These are phyloP conservation scores for Nannospalax galili DNA, from an alignment of 2,113 vertebrate genomes.

Conservation along the genomic window DNA sequence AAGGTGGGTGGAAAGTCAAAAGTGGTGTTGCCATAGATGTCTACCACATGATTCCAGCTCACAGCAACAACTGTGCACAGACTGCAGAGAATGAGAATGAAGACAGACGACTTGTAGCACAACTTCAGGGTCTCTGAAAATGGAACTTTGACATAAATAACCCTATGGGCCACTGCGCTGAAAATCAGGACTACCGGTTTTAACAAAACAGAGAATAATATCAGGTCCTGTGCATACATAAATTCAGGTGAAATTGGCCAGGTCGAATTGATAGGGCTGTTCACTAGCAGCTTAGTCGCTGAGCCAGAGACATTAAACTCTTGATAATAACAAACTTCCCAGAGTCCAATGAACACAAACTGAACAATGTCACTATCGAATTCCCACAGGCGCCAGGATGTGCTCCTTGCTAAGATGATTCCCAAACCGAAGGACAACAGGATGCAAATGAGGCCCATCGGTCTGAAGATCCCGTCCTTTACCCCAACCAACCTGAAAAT, in stretches of 20 bases:
- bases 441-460: rapidly evolving
- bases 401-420: slow-evolving; percentile 70
- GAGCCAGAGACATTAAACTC: background rate
- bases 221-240: background rate
- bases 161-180: too few species aligned
- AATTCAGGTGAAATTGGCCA: background rate
- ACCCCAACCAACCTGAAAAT: background rate
- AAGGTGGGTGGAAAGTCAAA: background rate
- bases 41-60: background rate
- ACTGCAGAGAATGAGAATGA: background rate
- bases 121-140: background rate
- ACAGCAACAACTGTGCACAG: background rate
- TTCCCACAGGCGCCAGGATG: slow-evolving; percentile 89
- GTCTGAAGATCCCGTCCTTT: background rate
- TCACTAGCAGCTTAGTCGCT: background rate
- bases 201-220: background rate
- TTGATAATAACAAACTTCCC: background rate
- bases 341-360: slow-evolving; percentile 55
- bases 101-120: background rate
- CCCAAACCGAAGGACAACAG: background rate
- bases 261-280: background rate
- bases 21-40: background rate
- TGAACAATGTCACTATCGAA: slow-evolving; percentile 75
- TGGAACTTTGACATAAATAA: background rate
- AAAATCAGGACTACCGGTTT: background rate